Base-by-base conservation (phyloP, 2,888 invertebrate species). In the Dendrolimus pini region DNA sequence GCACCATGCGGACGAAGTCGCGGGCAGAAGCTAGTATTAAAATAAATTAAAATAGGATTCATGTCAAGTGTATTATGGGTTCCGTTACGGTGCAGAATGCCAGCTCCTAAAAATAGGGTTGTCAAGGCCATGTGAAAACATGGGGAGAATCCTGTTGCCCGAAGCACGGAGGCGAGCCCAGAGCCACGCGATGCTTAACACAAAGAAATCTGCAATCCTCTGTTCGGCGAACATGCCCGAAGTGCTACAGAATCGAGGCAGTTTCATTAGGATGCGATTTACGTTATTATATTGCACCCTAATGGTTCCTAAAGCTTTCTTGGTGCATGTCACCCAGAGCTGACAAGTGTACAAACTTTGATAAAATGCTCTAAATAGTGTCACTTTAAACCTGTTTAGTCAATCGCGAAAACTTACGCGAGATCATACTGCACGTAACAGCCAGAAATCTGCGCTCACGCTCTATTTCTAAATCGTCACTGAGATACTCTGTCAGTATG, bases 401-500 rank as follows among this genome's bases (percentile, higher is more conserved):
- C 52, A 54, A 56, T 14, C 41, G 53, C 1, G 10, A 53, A 41
- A 57, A 57, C 12, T 54, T 53, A n/a, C 57, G 41, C 1, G 58
- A 58, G n/a, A 58, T 41, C 60, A 60, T 60, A 53, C 58, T 60
- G 7, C 56, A 13, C n/a, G 55, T 18, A 3, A 58, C 52, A 1
- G 60, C 41, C 10, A 60, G 54, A 3, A 56, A 56, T 13, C 3
- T 30, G 30, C 30, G 30, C 30, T 30, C 30, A 30, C 30, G 6
- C 30, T 30, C 30, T 30, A 6, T 30, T 56, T 55, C 60, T 9
- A 18, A 18, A 14, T 59, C 59, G 41, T 59, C 59, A 2, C 41
- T 56, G 1, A 59, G 41, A 7, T 56, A n/a, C 2, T 18, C 42
- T 0, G 55, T 53, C 2, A 60, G 53, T 13, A 58, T 41, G 9